Evolutionary conservation across 2,888 invertebrate species (phyloP), one percentile per base, ranked within the genome.

Genomic region (Hylaea fasciaria): DNA sequence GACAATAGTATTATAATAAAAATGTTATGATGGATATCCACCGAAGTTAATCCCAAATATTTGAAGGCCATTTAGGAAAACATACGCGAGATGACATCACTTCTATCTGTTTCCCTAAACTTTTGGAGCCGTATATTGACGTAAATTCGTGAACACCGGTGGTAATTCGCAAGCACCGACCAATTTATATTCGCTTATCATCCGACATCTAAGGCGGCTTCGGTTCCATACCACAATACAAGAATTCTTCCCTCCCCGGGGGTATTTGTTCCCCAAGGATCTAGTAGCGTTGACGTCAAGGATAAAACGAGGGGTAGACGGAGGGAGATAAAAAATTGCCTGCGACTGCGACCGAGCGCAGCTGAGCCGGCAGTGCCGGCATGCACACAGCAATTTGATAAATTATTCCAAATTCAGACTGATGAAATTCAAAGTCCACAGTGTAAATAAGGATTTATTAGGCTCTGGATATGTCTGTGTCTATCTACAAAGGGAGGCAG

Each of bases 361-460:
- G 87, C 90, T 90, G 90, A 85, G 84, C 73, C 85, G 28, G 28
- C 28, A n/a, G 28, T 7, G 86, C n/a, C 35, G 12, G 40, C 89
- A 88, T 86, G 86, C 89, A 90, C 73, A 70, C 75, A 72, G 80
- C 85, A 85, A 87, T 89, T 89, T 89, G 85, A 89, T 89, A 88
- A 90, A 91, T 91, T 89, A 89, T 85, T 82, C 85, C 76, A 72
- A 83, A 86, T 85, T 78, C 80, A 76, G 78, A 76, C 76, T 83
- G 83, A 87, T 84, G 83, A 85, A 85, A 87, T 82, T 82, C 71
- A 46, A 51, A 56, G 52, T n/a, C n/a, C n/a, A n/a, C 22, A 22
- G 22, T n/a, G n/a, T n/a, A n/a, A n/a, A n/a, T n/a, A n/a, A n/a
- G n/a, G n/a, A n/a, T n/a, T n/a, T n/a, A n/a, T n/a, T n/a, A n/a